Conservation (phyloP, 2,888 invertebrate genomes). For the Anagyrus pseudococci region DNA sequence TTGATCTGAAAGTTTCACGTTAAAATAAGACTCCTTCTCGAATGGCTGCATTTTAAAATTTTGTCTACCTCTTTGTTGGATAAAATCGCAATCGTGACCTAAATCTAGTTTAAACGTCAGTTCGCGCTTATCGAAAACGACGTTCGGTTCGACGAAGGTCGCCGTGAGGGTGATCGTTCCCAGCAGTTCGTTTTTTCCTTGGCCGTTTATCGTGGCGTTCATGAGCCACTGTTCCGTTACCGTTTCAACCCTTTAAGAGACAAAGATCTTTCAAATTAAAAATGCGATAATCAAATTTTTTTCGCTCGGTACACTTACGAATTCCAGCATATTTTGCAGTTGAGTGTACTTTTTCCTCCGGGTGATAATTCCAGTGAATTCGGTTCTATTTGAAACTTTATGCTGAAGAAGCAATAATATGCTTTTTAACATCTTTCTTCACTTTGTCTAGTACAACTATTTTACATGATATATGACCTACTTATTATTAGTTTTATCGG, state of each 20-base stretch:
- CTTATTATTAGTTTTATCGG: too few species aligned
- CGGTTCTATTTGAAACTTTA: constrained; percentile 24
- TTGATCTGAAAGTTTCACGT: constrained; percentile 60
- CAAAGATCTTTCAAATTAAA: too few species aligned
- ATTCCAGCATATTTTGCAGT: constrained; percentile 45
- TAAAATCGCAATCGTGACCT: constrained; percentile 62
- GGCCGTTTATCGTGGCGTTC: constrained; percentile 65
- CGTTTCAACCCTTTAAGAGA: constrained; percentile 53
- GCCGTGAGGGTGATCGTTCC: constrained; percentile 64
- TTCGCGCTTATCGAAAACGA: constrained; percentile 64
- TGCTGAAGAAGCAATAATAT: constrained; percentile 1
- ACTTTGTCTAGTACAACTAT: too few species aligned
- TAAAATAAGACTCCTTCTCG: not conserved
- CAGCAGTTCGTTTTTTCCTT: constrained; percentile 65
- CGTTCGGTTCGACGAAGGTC: constrained; percentile 68
- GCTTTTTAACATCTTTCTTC: not conserved
- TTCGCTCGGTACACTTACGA: constrained; percentile 42
- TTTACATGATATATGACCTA: too few species aligned
- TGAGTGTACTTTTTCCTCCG: constrained; percentile 30
- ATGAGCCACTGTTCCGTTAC: constrained; percentile 68
- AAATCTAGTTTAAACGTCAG: constrained; percentile 65
- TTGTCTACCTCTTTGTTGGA: constrained; percentile 62
- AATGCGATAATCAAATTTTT: too few species aligned
- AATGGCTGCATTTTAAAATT: constrained; percentile 12
- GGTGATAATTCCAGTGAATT: constrained; percentile 44